These are phyloP conservation scores for Phrynocephalus versicolor DNA, from an alignment of 2,113 vertebrate genomes.

Conservation along the genomic window DNA sequence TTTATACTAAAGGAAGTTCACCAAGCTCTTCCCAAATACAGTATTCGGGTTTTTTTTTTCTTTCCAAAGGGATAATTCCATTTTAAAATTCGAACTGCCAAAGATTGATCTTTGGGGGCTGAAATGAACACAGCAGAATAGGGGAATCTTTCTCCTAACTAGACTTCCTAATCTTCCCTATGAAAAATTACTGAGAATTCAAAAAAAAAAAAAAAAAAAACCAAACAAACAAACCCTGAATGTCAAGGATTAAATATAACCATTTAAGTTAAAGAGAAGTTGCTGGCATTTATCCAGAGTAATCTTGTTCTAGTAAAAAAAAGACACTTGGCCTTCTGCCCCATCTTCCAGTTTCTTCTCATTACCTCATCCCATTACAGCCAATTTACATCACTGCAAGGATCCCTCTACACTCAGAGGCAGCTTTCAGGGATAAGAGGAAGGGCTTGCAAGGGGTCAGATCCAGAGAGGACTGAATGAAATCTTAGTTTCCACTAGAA, in stretches of 20 bases:
- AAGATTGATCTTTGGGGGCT: not conserved
- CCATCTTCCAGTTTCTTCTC: not conserved
- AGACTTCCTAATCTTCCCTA: not conserved
- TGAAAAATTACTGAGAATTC: not conserved
- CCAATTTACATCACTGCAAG: not conserved
- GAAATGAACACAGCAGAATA: not conserved
- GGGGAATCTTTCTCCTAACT: not conserved
- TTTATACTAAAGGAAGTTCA: not conserved
- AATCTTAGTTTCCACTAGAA: too few species aligned
- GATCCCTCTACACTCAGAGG: not conserved
- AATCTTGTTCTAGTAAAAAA: not conserved
- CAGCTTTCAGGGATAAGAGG: not conserved
- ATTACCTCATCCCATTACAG: not conserved
- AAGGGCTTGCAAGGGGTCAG: not conserved
- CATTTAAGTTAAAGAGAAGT: not conserved
- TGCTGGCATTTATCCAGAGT: not conserved
- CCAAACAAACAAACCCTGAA: not conserved
- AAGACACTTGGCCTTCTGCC: not conserved
- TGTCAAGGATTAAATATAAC: not conserved
- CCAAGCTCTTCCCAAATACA: not conserved
- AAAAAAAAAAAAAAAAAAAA: too few species aligned
- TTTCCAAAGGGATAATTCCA: too few species aligned
- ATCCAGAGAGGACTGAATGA: too few species aligned
- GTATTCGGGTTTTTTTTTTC: not conserved
- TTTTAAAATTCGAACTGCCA: not conserved